phyloP scores from a whole-genome alignment of 1,140 invertebrate genomes.

The Drosophila dunni region DNA sequence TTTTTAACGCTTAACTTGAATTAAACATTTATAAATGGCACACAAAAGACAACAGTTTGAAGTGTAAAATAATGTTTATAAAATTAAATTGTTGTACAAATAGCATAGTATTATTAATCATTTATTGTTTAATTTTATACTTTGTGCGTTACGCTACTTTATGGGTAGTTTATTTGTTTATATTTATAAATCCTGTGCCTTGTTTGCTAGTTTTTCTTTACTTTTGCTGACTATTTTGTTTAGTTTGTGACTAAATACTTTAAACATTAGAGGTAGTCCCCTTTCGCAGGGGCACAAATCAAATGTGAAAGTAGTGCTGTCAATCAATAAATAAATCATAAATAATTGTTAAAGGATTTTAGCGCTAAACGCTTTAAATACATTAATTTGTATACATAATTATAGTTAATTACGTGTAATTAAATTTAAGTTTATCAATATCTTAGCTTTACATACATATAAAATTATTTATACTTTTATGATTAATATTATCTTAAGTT shows the following conservation, averaged over 20 bases:
- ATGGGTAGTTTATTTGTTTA: conserved; percentile 9
- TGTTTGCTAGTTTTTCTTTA: conserved; percentile 27
- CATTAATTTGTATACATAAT: conserved; percentile 28
- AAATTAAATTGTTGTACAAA: neutral
- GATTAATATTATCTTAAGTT: conserved; percentile 72
- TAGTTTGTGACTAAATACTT: conserved; percentile 37
- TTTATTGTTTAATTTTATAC: conserved; percentile 15
- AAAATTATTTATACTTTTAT: conserved; percentile 55
- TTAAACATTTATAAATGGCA: conserved; percentile 44
- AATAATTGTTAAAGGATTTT: conserved; percentile 45
- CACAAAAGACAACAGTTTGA: conserved; percentile 38
- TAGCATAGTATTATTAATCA: conserved; percentile 20
- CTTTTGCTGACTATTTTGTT: conserved; percentile 39
- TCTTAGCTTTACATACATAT: conserved; percentile 40
- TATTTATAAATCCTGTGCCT: conserved; percentile 40
- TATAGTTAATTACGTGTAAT: conserved; percentile 54
- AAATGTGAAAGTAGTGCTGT: conserved; percentile 1
- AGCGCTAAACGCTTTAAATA: conserved; percentile 48
- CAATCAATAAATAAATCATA: conserved; percentile 42
- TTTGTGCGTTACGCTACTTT: conserved; percentile 65
- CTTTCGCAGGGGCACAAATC: neutral
- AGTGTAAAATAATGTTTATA: neutral
- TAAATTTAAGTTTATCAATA: conserved; percentile 30
- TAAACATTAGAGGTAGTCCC: conserved; percentile 10
- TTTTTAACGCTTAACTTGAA: conserved; percentile 44